These are phyloP conservation scores for Bucorvus abyssinicus DNA, from an alignment of 2,797 vertebrate genomes.

Conservation along the genomic window DNA sequence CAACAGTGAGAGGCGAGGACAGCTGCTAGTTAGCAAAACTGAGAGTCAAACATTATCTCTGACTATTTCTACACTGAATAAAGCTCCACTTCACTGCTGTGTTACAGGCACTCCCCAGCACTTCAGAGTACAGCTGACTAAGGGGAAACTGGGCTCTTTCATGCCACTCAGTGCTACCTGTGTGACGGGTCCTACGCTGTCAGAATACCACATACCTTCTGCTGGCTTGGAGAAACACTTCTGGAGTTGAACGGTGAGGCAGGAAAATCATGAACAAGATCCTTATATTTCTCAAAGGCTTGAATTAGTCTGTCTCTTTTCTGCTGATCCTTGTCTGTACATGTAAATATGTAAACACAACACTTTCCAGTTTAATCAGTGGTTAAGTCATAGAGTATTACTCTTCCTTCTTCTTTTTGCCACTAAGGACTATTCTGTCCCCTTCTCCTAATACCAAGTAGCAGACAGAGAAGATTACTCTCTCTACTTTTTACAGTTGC, in stretches of 20 bases:
- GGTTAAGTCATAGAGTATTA: not conserved
- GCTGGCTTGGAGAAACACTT: constrained; percentile 32
- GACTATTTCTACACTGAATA: not conserved
- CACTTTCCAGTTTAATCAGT: not conserved
- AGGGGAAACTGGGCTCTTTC: not conserved
- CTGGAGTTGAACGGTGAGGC: not conserved
- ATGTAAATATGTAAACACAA: not conserved
- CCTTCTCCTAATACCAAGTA: not conserved
- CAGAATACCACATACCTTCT: constrained; percentile 19
- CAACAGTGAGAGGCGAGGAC: not conserved
- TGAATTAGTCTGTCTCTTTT: constrained; percentile 63
- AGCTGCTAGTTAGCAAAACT: not conserved
- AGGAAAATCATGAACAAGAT: not conserved
- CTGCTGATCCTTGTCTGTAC: constrained; percentile 66
- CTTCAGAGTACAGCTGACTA: not conserved
- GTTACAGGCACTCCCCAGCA: not conserved
- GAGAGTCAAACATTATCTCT: not conserved
- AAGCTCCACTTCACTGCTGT: not conserved
- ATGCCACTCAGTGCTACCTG: not conserved
- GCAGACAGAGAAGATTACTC: not conserved
- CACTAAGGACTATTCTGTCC: not conserved
- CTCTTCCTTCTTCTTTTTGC: not conserved
- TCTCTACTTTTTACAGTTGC: not conserved
- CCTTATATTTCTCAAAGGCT: constrained; percentile 43
- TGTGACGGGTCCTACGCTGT: not conserved